Evolutionary conservation across 2,797 vertebrate genomes (phyloP).

Genomic region (Leptatherina wallacei): DNA sequence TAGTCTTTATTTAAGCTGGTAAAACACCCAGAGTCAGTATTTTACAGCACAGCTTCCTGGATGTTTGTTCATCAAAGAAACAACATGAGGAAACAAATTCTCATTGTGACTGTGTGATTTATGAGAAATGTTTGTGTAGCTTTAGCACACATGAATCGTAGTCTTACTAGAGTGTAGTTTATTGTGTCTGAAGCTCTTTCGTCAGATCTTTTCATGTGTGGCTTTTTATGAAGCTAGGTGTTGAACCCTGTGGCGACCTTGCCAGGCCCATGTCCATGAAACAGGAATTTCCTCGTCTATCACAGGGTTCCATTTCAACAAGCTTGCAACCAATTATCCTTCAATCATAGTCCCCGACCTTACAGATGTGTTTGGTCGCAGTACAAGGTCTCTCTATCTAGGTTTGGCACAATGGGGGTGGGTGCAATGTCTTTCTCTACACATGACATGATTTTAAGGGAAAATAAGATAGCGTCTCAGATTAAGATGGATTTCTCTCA

Average conservation of each 20-base stretch:
- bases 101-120: conserved; percentile 24
- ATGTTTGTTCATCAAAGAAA: conserved; percentile 32
- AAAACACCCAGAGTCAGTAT: background rate
- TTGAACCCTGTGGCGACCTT: conserved; percentile 61
- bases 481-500: conserved; percentile 39
- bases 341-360: conserved; percentile 66
- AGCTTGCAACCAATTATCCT: conserved; percentile 78
- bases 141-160: conserved; percentile 10
- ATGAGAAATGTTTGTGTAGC: conserved; percentile 3
- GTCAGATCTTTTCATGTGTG: conserved; percentile 31
- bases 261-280: conserved; percentile 70
- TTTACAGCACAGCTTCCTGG: conserved; percentile 8
- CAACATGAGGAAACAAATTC: conserved; percentile 22
- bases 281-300: conserved; percentile 75
- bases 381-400: conserved; percentile 61
- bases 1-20: conserved; percentile 2
- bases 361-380: conserved; percentile 70
- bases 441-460: conserved; percentile 47
- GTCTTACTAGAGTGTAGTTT: conserved; percentile 20
- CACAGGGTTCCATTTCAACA: conserved; percentile 74
- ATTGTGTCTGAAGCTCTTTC: conserved; percentile 13
- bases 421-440: conserved; percentile 34
- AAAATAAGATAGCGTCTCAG: conserved; percentile 33
- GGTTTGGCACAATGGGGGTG: conserved; percentile 34
- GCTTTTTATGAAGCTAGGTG: conserved; percentile 64